These are phyloP conservation scores for Peromyscus aztecus DNA, from an alignment of 2,797 vertebrate genomes.

Conservation along the genomic window DNA sequence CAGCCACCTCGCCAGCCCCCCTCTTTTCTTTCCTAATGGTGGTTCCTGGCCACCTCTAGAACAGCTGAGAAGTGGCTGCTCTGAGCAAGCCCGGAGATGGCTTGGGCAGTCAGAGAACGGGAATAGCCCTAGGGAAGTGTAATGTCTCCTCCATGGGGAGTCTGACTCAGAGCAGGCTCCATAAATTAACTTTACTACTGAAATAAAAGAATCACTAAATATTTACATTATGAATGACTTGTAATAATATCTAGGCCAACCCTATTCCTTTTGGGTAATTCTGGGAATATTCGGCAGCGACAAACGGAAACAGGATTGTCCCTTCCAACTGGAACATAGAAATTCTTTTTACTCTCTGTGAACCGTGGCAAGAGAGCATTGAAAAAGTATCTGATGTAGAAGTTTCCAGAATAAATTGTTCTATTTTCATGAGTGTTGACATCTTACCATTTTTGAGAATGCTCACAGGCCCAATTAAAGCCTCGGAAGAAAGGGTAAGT, in stretches of 20 bases:
- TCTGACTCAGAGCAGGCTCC: background rate
- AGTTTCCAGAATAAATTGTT: constrained; percentile 30
- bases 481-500: constrained; percentile 45
- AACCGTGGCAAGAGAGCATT: constrained; percentile 52
- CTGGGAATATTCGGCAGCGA: constrained; percentile 47
- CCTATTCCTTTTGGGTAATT: constrained; percentile 6
- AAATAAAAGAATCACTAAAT: constrained; percentile 45
- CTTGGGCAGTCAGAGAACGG: background rate
- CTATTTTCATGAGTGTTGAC: constrained; percentile 69
- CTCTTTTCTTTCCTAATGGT: background rate
- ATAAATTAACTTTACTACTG: constrained; percentile 39
- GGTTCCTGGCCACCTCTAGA: background rate
- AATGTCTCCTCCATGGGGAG: background rate
- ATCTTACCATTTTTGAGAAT: constrained; percentile 54
- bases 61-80: constrained; percentile 11
- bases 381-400: constrained; percentile 53
- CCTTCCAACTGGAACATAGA: constrained; percentile 24
- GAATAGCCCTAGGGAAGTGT: background rate
- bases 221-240: constrained; percentile 48
- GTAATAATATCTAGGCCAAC: background rate
- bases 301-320: constrained; percentile 42
- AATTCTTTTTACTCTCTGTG: constrained; percentile 54
- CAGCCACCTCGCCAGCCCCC: background rate
- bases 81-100: background rate
- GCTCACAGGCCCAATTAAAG: constrained; percentile 44